Percentiles rank a stretch among this genome's conserved stretches.
phyloP scores from a whole-genome alignment of 2,888 invertebrate genomes.

The Hyppa rectilinea region DNA sequence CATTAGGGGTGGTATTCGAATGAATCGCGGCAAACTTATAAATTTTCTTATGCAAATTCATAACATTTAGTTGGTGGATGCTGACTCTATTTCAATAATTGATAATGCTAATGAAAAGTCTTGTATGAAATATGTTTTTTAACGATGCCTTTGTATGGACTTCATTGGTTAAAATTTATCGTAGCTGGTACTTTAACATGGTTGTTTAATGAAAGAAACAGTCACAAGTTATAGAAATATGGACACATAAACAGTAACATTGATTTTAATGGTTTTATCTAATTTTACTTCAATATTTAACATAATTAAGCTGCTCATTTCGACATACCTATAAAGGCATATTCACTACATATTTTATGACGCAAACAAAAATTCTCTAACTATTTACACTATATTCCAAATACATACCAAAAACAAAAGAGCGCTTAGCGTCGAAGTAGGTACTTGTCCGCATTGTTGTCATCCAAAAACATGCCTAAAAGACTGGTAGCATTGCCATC shows the following conservation, averaged over 20 bases:
- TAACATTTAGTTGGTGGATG: slow-evolving; percentile 77
- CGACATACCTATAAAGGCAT: too few relatives aligned
- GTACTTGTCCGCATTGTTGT: too few relatives aligned
- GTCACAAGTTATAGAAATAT: slow-evolving; percentile 15
- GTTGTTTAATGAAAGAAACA: slow-evolving; percentile 16
- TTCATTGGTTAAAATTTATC: slow-evolving; percentile 41
- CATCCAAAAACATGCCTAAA: too few relatives aligned
- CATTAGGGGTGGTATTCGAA: slow-evolving; percentile 57
- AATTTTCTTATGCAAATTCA: slow-evolving; percentile 79
- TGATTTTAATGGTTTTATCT: slow-evolving; percentile 17
- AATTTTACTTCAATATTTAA: not conserved
- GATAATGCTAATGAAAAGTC: slow-evolving; percentile 82
- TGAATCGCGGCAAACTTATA: slow-evolving; percentile 55
- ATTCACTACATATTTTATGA: too few relatives aligned
- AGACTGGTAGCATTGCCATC: too few relatives aligned
- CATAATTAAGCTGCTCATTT: not conserved
- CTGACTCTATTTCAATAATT: slow-evolving; percentile 83
- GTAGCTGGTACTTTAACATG: slow-evolving; percentile 18
- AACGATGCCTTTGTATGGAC: slow-evolving; percentile 47
- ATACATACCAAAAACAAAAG: too few relatives aligned
- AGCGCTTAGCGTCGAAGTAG: too few relatives aligned
- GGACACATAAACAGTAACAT: slow-evolving; percentile 10
- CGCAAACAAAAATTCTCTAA: too few relatives aligned
- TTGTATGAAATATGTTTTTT: slow-evolving; percentile 62
- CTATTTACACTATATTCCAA: too few relatives aligned